These are phyloP conservation scores for Mamestra configurata DNA, from an alignment of 1,140 invertebrate genomes.

Conservation along the genomic window DNA sequence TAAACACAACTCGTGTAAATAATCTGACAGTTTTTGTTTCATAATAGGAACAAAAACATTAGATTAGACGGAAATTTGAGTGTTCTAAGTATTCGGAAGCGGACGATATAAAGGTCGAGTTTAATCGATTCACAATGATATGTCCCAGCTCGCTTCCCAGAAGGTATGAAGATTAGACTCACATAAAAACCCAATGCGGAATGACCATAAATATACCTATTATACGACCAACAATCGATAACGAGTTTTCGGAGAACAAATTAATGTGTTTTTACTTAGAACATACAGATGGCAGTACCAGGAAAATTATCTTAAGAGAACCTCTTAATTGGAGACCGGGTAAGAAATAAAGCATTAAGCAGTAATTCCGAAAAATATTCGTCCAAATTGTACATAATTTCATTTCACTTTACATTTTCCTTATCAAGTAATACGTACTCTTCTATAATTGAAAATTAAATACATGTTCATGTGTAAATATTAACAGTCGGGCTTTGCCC, in stretches of 20 bases:
- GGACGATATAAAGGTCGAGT: slow-evolving; percentile 33
- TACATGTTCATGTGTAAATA: not conserved
- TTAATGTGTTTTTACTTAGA: slow-evolving; percentile 58
- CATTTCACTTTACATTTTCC: not conserved
- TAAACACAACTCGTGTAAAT: slow-evolving; percentile 23
- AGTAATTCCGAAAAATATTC: slow-evolving; percentile 12
- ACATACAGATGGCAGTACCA: slow-evolving; percentile 50
- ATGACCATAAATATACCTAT: slow-evolving; percentile 51
- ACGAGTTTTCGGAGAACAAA: slow-evolving; percentile 56
- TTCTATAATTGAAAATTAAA: not conserved
- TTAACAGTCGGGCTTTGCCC: not conserved
- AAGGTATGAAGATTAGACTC: slow-evolving; percentile 55
- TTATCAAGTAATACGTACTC: not conserved
- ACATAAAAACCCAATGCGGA: slow-evolving; percentile 49
- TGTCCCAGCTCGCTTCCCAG: slow-evolving; percentile 43
- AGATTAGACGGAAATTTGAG: slow-evolving; percentile 29
- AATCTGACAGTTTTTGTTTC: slow-evolving; percentile 23
- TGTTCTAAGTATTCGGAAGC: slow-evolving; percentile 48
- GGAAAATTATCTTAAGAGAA: slow-evolving; percentile 52
- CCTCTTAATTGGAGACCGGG: slow-evolving; percentile 40
- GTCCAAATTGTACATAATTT: slow-evolving; percentile 1
- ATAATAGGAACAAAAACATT: slow-evolving; percentile 11
- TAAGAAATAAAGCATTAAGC: slow-evolving; percentile 10
- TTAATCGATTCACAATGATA: slow-evolving; percentile 53
- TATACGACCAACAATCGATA: slow-evolving; percentile 58